Conservation (phyloP, 2,113 vertebrate species). For the Sciurus niger region DNA sequence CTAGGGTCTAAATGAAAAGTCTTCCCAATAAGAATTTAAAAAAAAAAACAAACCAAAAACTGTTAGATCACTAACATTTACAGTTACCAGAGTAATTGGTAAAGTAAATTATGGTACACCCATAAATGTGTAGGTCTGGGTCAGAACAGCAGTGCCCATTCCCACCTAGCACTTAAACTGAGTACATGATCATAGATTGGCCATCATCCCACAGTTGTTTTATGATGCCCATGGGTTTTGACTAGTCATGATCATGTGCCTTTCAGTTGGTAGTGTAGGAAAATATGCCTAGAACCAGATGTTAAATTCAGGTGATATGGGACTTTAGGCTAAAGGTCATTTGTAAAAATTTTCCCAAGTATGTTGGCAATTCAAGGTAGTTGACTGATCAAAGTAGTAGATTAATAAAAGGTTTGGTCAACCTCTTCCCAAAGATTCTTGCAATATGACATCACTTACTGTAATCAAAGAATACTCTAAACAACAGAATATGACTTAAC, state of each 20-base stretch:
- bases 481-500: neutral
- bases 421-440: neutral
- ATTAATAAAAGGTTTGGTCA: neutral
- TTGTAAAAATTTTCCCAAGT: conserved; percentile 39
- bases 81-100: neutral
- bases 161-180: neutral
- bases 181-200: neutral
- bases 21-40: neutral
- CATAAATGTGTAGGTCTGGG: neutral
- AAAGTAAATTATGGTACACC: neutral
- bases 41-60: neutral
- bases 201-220: neutral
- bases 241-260: neutral
- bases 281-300: neutral
- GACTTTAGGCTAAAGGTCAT: neutral
- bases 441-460: neutral
- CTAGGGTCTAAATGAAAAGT: neutral
- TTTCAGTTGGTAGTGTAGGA: conserved; percentile 10
- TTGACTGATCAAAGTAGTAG: neutral
- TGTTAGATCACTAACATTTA: conserved; percentile 7
- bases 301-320: neutral
- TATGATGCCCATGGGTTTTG: neutral
- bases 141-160: neutral
- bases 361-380: conserved; percentile 19
- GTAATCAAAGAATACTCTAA: neutral